These are phyloP conservation scores for Serinus canaria DNA, from an alignment of 2,113 vertebrate genomes.

Conservation along the genomic window DNA sequence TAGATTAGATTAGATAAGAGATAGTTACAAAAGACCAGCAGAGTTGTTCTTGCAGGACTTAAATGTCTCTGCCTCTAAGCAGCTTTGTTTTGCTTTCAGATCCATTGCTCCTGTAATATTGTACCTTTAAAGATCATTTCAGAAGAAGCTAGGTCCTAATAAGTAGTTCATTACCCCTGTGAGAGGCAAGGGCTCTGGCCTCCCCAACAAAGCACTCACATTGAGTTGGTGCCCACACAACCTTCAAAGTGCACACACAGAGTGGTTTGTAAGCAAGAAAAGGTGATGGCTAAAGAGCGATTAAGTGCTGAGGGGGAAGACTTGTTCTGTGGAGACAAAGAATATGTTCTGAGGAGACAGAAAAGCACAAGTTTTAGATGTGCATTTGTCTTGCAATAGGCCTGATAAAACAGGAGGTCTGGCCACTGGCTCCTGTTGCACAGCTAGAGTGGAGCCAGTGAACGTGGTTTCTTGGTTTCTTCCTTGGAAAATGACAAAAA, in stretches of 20 bases:
- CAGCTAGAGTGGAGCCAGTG: not conserved
- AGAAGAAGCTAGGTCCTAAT: not conserved
- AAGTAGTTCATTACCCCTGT: not conserved
- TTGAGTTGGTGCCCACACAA: not conserved
- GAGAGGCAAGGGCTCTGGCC: not conserved
- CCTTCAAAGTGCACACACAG: not conserved
- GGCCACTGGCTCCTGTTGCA: not conserved
- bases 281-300: not conserved
- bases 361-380: not conserved
- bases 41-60: not conserved
- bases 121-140: not conserved
- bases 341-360: not conserved
- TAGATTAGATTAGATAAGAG: conserved; percentile 28
- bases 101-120: not conserved
- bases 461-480: not conserved
- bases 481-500: not conserved
- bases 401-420: not conserved
- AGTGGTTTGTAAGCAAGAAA: not conserved
- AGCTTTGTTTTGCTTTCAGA: conserved; percentile 38
- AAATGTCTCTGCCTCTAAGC: not conserved
- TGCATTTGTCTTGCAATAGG: not conserved
- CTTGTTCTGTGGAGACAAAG: not conserved
- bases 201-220: not conserved
- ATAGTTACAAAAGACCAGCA: not conserved
- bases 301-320: not conserved